These are phyloP conservation scores for Carollia perspicillata DNA, from an alignment of 2,113 vertebrate species.

Conservation along the genomic window DNA sequence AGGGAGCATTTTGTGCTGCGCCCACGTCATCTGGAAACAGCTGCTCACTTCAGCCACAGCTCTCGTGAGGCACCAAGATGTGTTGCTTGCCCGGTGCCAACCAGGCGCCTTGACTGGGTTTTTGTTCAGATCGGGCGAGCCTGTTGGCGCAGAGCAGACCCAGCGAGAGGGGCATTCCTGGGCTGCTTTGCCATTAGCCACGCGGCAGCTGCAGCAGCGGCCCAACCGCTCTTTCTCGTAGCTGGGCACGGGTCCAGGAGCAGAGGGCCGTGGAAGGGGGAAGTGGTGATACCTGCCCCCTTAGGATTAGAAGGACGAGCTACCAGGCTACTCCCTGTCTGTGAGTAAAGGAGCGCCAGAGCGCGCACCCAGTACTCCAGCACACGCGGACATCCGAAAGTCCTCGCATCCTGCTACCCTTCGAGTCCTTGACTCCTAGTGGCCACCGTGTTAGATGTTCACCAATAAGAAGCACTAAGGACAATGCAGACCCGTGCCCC, in stretches of 20 bases:
- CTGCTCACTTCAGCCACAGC: not conserved
- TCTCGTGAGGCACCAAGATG: not conserved
- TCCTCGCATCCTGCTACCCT: not conserved
- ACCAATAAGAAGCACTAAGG: not conserved
- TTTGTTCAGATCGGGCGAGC: conserved; percentile 27
- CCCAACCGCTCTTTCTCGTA: conserved; percentile 15
- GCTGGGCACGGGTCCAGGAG: conserved; percentile 22
- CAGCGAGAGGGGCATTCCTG: conserved; percentile 30
- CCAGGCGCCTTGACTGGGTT: conserved; percentile 12
- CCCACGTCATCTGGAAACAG: not conserved
- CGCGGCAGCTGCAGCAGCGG: conserved; percentile 58
- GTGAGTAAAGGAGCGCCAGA: not conserved
- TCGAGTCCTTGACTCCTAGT: too few relatives aligned
- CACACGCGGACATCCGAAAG: not conserved
- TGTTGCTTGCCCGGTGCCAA: not conserved
- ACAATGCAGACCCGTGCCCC: not conserved
- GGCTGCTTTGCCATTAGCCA: conserved; percentile 53
- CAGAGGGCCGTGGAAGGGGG: not conserved
- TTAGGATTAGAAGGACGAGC: not conserved
- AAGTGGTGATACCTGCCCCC: too few relatives aligned
- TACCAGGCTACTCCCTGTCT: not conserved
- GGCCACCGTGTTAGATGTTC: not conserved
- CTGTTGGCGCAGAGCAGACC: not conserved
- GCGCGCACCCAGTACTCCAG: not conserved
- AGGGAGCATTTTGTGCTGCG: not conserved